Evolutionary conservation across 92 coral and sea anemone genomes (phyloP), one percentile per base, ranked within the genome.

Genomic region (Phymanthus crucifer): DNA sequence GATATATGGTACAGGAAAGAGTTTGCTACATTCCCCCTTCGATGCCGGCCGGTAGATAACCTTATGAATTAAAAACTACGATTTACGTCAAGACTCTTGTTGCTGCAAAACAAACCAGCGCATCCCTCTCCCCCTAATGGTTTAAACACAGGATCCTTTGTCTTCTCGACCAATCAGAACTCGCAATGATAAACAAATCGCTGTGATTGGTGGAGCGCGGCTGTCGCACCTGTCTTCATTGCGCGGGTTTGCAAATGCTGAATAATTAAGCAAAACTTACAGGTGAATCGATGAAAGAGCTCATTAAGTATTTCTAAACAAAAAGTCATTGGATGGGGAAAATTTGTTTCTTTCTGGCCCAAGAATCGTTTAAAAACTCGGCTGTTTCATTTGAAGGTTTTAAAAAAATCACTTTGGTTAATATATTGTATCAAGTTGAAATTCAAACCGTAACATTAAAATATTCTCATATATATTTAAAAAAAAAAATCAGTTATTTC

Each of bases 161-260:
- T 61, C 17, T 61, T 61, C 34, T 61, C 18, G 35, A 27, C 68
- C 68, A 61, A 61, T 61, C 68, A 61, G 34, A 11, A 1, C 68
- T 61, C 68, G 9, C 3, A 24, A 11, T 4, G 32, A 24, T 27
- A 61, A 61, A 61, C 68, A 27, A 61, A 10, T 61, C 1, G 70
- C 48, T 50, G 17, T 76, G 80, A 76, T 76, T 76, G 80, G 80
- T 37, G 26, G 70, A 43, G 21, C 64, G 9, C 45, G 12, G 17
- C 0, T 0, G 23, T 43, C 34, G 27, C 71, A 76, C 70, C 70
- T 76, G 80, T 34, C 67, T 16, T 31, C 40, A 9, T 24, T 26
- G 68, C 32, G 32, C 68, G 68, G 29, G 68, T 61, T 61, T 61
- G 68, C 32, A 61, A 61, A 29, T 18, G 33, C 32, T 61, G 68